These are phyloP conservation scores for Platycercus adscitus DNA, from an alignment of 2,113 vertebrate species.

Conservation along the genomic window DNA sequence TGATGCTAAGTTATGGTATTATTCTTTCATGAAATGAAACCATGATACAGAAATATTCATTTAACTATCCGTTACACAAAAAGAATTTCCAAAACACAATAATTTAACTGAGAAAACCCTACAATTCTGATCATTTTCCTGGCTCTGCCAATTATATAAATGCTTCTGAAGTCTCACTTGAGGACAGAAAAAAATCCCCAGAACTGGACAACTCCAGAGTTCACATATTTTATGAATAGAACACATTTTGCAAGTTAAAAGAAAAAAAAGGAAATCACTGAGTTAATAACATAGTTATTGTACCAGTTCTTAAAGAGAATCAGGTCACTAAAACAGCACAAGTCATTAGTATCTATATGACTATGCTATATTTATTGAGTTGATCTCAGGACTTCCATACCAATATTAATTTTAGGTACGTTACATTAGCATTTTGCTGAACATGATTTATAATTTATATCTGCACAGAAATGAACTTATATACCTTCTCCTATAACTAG, in stretches of 20 bases:
- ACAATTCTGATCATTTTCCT: neutral
- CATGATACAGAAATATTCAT: neutral
- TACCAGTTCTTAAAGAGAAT: neutral
- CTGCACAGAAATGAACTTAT: neutral
- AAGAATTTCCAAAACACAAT: neutral
- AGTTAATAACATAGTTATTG: neutral
- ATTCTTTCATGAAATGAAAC: neutral
- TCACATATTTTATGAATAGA: neutral
- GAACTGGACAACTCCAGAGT: neutral
- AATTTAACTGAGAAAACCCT: neutral
- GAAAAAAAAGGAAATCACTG: neutral
- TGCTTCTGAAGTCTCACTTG: neutral
- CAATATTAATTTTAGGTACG: neutral
- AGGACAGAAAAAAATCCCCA: neutral
- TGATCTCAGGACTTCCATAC: neutral
- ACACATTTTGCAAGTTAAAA: neutral
- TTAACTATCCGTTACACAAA: neutral
- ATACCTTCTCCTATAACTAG: neutral
- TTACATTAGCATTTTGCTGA: neutral
- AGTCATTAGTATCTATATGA: neutral
- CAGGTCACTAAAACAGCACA: neutral
- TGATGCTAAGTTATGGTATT: neutral
- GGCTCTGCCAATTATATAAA: neutral
- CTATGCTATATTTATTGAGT: neutral
- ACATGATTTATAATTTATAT: neutral